phyloP scores from a whole-genome alignment of 2,113 vertebrate species.

The Platycercus adscitus region DNA sequence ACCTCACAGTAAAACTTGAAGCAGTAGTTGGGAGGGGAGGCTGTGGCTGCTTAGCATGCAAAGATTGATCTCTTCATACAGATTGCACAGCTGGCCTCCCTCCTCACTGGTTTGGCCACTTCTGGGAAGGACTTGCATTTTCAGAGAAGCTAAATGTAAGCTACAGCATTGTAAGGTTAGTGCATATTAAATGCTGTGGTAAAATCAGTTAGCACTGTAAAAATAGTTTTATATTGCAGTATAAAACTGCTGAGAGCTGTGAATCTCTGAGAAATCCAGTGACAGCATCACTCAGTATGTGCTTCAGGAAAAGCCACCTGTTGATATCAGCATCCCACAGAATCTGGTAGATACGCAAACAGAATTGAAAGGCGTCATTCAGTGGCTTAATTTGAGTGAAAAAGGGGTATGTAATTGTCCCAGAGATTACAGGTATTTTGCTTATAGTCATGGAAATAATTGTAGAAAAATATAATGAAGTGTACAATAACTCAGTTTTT shows the following conservation, averaged over 20 bases:
- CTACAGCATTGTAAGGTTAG: background rate
- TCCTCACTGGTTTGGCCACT: background rate
- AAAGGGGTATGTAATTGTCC: background rate
- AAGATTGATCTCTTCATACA: background rate
- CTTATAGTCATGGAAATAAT: background rate
- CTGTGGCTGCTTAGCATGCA: background rate
- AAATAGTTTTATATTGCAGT: background rate
- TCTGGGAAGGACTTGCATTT: background rate
- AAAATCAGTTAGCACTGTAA: background rate
- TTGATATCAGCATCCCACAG: background rate
- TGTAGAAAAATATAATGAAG: background rate
- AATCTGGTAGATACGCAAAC: background rate
- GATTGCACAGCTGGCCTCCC: accelerated
- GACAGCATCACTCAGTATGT: background rate
- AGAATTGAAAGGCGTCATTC: background rate
- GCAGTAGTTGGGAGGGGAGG: background rate
- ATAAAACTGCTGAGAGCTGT: background rate
- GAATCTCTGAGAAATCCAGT: background rate
- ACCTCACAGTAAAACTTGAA: background rate
- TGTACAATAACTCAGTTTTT: background rate
- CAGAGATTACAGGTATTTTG: background rate
- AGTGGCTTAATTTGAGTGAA: background rate
- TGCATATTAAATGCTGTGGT: background rate
- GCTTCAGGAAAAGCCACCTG: background rate
- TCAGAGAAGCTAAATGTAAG: background rate